phyloP scores from a whole-genome alignment of 2,888 invertebrate species.

The Notocelia uddmanniana region DNA sequence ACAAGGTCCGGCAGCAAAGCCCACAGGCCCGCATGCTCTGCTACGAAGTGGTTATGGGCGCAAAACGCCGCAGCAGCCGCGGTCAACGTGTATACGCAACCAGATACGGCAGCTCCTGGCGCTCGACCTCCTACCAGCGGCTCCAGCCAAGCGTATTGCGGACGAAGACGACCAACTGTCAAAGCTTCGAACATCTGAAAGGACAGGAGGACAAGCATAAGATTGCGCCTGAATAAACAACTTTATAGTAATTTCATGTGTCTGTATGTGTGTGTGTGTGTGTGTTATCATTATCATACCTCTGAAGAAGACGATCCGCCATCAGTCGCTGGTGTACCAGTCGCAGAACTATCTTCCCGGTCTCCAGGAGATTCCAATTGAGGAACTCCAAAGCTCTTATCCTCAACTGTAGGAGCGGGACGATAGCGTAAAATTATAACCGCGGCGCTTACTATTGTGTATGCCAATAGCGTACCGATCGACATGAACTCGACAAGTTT shows the following conservation, averaged over 20 bases:
- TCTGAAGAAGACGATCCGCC: constrained; percentile 86
- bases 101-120: constrained; percentile 91
- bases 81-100: constrained; percentile 90
- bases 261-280: background rate
- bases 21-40: constrained; percentile 88
- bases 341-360: constrained; percentile 87
- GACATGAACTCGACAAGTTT: constrained; percentile 98
- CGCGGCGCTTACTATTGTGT: constrained; percentile 96
- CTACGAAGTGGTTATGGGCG: constrained; percentile 87
- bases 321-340: constrained; percentile 87
- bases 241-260: background rate
- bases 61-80: constrained; percentile 89
- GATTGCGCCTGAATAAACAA: background rate
- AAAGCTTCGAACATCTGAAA: constrained; percentile 86
- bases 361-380: constrained; percentile 85
- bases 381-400: constrained; percentile 76
- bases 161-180: constrained; percentile 91
- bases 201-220: constrained; percentile 1
- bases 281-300: too few species aligned
- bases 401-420: constrained; percentile 83
- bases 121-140: constrained; percentile 90
- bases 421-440: constrained; percentile 94
- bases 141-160: constrained; percentile 90
- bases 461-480: constrained; percentile 94
- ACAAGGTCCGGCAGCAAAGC: constrained; percentile 87